These are phyloP conservation scores for Morone chrysops DNA, from an alignment of 2,113 vertebrate species.

Conservation along the genomic window DNA sequence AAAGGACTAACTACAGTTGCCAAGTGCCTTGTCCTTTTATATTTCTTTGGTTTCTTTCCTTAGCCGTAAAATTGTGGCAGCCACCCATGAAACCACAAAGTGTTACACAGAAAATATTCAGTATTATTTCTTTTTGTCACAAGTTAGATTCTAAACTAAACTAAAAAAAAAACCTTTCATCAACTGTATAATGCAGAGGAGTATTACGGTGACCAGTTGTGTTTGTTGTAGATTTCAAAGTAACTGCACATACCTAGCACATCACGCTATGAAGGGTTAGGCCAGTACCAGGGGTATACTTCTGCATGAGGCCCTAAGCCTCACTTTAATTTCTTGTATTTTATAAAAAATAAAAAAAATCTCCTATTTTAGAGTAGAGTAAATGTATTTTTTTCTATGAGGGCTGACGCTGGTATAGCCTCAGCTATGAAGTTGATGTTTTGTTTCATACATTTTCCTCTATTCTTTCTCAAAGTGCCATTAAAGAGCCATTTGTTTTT, in stretches of 20 bases:
- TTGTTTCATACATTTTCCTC: conserved; percentile 71
- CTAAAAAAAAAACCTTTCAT: conserved; percentile 43
- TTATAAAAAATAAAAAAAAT: conserved; percentile 60
- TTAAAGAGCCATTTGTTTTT: conserved; percentile 79
- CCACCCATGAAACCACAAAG: conserved; percentile 35
- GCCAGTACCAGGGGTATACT: conserved; percentile 65
- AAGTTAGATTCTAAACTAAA: conserved; percentile 61
- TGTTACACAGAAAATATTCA: conserved; percentile 54
- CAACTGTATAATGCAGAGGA: conserved; percentile 55
- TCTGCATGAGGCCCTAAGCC: conserved; percentile 67
- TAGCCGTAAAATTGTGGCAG: conserved; percentile 36
- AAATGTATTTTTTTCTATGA: conserved; percentile 60
- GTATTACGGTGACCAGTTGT: conserved; percentile 46
- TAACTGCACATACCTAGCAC: conserved; percentile 59
- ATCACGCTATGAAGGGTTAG: conserved; percentile 59
- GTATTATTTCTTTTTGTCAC: conserved; percentile 59
- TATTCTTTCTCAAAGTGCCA: conserved; percentile 76
- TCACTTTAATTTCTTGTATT: conserved; percentile 66
- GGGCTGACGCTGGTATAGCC: conserved; percentile 69
- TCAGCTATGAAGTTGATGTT: conserved; percentile 67
- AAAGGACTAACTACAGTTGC: conserved; percentile 18
- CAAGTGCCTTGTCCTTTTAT: conserved; percentile 42
- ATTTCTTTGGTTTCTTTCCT: conserved; percentile 35
- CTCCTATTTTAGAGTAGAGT: conserved; percentile 62
- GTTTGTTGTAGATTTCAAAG: conserved; percentile 63